These are phyloP conservation scores for Galerucella nymphaeae DNA, from an alignment of 2,888 invertebrate genomes.

Conservation along the genomic window DNA sequence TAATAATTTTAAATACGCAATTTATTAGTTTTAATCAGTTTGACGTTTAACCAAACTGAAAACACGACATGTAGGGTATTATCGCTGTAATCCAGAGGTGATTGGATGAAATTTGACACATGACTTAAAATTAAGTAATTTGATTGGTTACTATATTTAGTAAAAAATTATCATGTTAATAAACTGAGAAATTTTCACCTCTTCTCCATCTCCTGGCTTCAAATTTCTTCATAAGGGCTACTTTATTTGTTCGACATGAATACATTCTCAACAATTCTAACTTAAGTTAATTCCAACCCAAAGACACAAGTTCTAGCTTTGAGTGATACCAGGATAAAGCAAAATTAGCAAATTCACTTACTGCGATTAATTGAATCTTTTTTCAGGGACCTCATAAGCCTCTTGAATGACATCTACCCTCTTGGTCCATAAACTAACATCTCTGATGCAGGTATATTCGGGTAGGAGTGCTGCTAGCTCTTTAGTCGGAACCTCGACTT, in stretches of 20 bases:
- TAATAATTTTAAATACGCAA: too few species aligned
- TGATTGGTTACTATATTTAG: too few species aligned
- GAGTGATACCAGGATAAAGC: background rate
- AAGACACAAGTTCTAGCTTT: background rate
- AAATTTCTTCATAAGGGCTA: background rate
- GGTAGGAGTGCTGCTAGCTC: background rate
- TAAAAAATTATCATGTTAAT: too few species aligned
- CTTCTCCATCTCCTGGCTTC: too few species aligned
- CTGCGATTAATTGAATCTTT: background rate
- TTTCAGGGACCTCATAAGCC: background rate
- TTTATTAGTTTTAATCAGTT: too few species aligned
- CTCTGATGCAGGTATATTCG: background rate
- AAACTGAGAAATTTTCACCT: too few species aligned
- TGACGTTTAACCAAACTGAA: too few species aligned
- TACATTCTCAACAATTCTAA: background rate
- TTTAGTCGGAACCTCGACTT: background rate
- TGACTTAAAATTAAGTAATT: too few species aligned
- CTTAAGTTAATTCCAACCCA: background rate
- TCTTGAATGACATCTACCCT: background rate
- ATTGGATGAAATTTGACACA: too few species aligned
- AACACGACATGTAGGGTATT: too few species aligned
- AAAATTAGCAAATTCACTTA: background rate
- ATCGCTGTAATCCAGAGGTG: too few species aligned
- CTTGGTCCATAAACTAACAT: background rate
- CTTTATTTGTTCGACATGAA: background rate